A percentile compares a stretch with the other conserved stretches of the same genome.
Conservation (phyloP, 2,888 invertebrate species). For the Chydorus sphaericus region DNA sequence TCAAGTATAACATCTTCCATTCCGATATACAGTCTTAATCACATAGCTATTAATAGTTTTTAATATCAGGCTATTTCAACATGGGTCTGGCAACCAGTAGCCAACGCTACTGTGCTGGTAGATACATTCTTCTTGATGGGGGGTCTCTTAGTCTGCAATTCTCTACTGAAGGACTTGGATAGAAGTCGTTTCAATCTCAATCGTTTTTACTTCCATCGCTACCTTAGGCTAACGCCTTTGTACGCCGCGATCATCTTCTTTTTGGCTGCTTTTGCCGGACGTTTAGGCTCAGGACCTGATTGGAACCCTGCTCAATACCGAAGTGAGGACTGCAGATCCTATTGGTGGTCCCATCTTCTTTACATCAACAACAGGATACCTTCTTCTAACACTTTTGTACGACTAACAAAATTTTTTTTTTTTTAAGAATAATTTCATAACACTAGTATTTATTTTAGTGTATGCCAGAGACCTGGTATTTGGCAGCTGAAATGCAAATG, state of each 20-base stretch:
- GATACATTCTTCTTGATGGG: slow-evolving; percentile 75
- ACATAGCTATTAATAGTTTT: no score
- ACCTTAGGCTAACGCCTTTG: slow-evolving; percentile 51
- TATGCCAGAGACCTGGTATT: slow-evolving; percentile 58
- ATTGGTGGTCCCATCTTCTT: slow-evolving; percentile 57
- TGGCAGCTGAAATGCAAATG: slow-evolving; percentile 29
- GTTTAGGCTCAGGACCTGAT: slow-evolving; percentile 54
- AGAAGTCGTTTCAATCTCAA: not conserved
- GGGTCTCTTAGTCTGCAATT: slow-evolving; percentile 2
- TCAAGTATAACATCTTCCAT: not conserved
- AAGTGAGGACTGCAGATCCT: slow-evolving; percentile 42
- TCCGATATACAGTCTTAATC: no score
- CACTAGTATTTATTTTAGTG: slow-evolving; percentile 33
- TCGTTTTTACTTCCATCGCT: slow-evolving; percentile 19
- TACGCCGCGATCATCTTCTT: slow-evolving; percentile 54
- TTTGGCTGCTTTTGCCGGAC: slow-evolving; percentile 53
- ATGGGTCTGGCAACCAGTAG: slow-evolving; percentile 38
- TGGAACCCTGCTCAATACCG: slow-evolving; percentile 54
- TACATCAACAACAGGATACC: slow-evolving; percentile 40
- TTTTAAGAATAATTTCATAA: no score
- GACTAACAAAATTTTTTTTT: no score
- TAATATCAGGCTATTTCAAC: not conserved
- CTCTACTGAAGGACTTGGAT: slow-evolving; percentile 2
- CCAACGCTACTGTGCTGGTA: slow-evolving; percentile 71
- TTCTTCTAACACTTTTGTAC: no score